Conservation (phyloP, 2,888 invertebrate genomes). For the Cantharis lateralis region DNA sequence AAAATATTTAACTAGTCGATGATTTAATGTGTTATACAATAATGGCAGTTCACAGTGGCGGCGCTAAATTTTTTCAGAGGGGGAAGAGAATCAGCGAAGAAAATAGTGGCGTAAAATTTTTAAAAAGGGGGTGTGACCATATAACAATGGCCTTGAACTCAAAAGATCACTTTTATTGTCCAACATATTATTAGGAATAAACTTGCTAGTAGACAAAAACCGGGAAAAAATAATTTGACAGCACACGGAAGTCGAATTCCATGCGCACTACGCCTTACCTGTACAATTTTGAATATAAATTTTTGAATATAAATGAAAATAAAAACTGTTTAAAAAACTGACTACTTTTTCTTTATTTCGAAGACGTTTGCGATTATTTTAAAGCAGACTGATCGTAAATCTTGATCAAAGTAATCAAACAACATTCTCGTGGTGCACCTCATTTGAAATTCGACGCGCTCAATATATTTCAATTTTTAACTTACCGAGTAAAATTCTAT, state of each 20-base stretch:
- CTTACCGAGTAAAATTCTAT: slow-evolving; percentile 53
- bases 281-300: too few species aligned
- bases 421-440: neutral
- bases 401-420: neutral
- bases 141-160: too few species aligned
- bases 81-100: too few species aligned
- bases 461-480: slow-evolving; percentile 18
- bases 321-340: neutral
- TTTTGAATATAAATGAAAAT: neutral
- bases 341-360: neutral
- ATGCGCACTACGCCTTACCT: too few species aligned
- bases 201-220: too few species aligned
- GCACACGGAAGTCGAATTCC: neutral
- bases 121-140: too few species aligned
- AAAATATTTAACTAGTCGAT: neutral
- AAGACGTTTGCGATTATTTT: neutral
- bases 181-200: too few species aligned
- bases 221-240: neutral
- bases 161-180: too few species aligned
- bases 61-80: too few species aligned
- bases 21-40: too few species aligned
- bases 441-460: neutral
- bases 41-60: too few species aligned
- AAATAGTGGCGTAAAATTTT: too few species aligned
- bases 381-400: neutral